Percentiles rank a stretch among this genome's conserved stretches.
phyloP scores from a whole-genome alignment of 2,888 invertebrate species.

The Thyatira batis region DNA sequence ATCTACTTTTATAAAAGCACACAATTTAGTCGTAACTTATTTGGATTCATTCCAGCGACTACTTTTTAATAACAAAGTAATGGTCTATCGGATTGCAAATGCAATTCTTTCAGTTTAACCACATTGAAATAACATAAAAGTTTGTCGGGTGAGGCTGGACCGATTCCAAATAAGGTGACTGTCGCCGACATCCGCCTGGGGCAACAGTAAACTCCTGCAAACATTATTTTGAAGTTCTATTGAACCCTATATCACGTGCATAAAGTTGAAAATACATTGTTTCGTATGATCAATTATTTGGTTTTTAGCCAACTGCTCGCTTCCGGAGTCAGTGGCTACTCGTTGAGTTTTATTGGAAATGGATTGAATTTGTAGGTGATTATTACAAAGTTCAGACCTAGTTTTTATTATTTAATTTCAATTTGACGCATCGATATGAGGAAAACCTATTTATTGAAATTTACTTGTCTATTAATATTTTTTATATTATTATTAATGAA shows the following conservation, averaged over 20 bases:
- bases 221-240: conserved; percentile 30
- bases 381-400: conserved; percentile 47
- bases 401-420: conserved; percentile 12
- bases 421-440: neutral
- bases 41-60: conserved; percentile 10
- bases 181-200: conserved; percentile 71
- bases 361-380: conserved; percentile 69
- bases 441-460: neutral
- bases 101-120: conserved; percentile 65
- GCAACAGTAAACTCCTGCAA: conserved; percentile 48
- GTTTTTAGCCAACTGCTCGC: conserved; percentile 55
- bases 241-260: conserved; percentile 29
- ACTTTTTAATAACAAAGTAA: conserved; percentile 32
- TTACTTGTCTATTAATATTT: no score
- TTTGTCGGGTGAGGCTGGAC: conserved; percentile 69
- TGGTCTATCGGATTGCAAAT: conserved; percentile 44
- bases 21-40: conserved; percentile 8
- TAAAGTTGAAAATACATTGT: conserved; percentile 45
- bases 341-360: conserved; percentile 63
- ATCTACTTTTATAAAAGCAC: conserved; percentile 16
- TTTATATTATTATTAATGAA: no score
- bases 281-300: conserved; percentile 22
- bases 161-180: conserved; percentile 78
- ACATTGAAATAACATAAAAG: conserved; percentile 78
- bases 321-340: conserved; percentile 64